Base-by-base conservation (phyloP, 2,888 invertebrate species). In the Andrena fulva region DNA sequence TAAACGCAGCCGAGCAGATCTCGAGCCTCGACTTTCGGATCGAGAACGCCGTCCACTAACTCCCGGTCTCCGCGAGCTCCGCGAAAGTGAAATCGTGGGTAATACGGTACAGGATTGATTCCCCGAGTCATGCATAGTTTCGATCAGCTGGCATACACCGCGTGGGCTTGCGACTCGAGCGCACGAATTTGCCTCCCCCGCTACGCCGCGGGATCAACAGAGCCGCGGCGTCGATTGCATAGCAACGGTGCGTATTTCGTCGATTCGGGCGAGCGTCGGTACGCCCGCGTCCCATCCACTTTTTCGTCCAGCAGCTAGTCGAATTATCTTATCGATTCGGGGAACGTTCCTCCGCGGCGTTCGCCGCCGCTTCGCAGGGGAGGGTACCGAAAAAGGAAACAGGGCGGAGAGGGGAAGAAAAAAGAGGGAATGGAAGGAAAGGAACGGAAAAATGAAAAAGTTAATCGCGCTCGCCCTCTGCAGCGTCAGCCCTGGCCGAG, bases 401-500 rank as follows among this genome's bases (percentile, higher is more conserved):
- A 8, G 2, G 6, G 16, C 10, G 2, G 24, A 0, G 12, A 24
- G 29, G 10, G n/a, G 29, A 16, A 20, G 20, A 24, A 42, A 2
- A n/a, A 10, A 12, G 48, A 24, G 5, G 50, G 10, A 31, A 31
- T 16, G 31, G 12, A 31, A 8, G 16, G 8, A 27, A n/a, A 48
- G 64, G 27, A 52, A 54, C 71, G 69, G 59, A 68, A 59, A 56
- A 50, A 54, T 63, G 59, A 68, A 73, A 70, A 79, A 60, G 56
- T 83, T 80, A 33, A 59, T 75, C 66, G 68, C 27, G 77, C 74
- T 87, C 85, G 73, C 89, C 85, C 79, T 80, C 84, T 88, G 88
- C 88, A 88, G 67, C 87, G 88, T 88, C 87, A 88, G 87, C 88
- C 87, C 88, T 87, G 88, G 84, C 78, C 62, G 70, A 74, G 62